Percentiles rank a stretch among this genome's conserved stretches.
These are phyloP conservation scores for Therioaphis trifolii DNA, from an alignment of 2,888 invertebrate genomes.

Conservation along the genomic window DNA sequence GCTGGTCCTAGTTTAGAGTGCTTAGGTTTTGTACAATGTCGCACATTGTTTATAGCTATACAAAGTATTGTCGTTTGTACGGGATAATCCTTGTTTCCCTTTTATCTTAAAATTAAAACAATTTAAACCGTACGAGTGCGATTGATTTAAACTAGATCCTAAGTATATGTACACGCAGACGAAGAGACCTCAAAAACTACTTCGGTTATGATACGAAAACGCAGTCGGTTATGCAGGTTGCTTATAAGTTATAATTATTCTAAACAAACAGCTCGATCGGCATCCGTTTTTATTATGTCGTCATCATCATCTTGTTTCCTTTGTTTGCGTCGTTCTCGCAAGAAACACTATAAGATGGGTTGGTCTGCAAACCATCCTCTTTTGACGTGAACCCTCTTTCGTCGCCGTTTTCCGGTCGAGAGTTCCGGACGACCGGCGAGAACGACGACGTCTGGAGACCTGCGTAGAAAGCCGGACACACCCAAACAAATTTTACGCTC, in stretches of 20 bases:
- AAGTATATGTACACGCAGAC: background rate
- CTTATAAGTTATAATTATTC: background rate
- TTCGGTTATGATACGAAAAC: constrained; percentile 12
- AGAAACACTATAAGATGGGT: constrained; percentile 5
- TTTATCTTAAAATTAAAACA: constrained; percentile 2
- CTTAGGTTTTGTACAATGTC: no score
- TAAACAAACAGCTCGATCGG: constrained; percentile 11
- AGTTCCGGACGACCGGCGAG: constrained; percentile 52
- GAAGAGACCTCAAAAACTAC: background rate
- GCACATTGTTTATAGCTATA: no score
- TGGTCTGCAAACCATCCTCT: background rate
- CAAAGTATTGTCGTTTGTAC: no score
- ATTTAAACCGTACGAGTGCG: background rate
- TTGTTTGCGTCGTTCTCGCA: background rate
- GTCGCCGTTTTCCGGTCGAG: constrained; percentile 23
- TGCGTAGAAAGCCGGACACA: constrained; percentile 17
- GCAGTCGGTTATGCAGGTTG: constrained; percentile 5
- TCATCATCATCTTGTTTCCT: background rate
- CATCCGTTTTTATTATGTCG: background rate
- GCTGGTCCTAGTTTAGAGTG: no score
- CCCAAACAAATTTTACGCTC: constrained; percentile 57
- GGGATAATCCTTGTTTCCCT: background rate
- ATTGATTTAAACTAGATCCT: constrained; percentile 31
- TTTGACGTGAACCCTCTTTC: constrained; percentile 14
- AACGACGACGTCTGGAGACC: constrained; percentile 11